phyloP scores from a whole-genome alignment of 1,140 invertebrate species.

The Triops longicaudatus region DNA sequence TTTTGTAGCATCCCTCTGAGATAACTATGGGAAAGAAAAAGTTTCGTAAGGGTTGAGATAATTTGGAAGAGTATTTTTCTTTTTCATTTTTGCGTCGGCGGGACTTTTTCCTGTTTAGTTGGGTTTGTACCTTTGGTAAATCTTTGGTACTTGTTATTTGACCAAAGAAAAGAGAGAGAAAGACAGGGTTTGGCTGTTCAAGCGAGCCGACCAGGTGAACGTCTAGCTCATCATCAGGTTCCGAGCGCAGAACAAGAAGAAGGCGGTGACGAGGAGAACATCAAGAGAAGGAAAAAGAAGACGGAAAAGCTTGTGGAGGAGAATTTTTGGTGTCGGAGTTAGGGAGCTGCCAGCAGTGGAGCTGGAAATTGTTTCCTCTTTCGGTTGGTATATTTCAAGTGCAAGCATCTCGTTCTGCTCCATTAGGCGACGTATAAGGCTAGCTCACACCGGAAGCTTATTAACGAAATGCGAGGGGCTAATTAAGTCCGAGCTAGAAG shows the following conservation, averaged over 20 bases:
- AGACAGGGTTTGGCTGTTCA: background rate
- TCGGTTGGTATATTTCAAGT: background rate
- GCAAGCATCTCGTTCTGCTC: background rate
- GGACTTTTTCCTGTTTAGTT: background rate
- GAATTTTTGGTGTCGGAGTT: background rate
- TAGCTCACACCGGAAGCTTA: constrained; percentile 1
- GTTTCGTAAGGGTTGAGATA: background rate
- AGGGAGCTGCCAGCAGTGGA: background rate
- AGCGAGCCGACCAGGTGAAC: background rate
- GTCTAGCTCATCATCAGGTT: constrained; percentile 13
- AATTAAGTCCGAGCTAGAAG: background rate
- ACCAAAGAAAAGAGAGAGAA: background rate
- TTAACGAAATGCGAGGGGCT: background rate
- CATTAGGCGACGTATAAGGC: background rate
- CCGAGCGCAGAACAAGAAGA: background rate
- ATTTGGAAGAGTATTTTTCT: background rate
- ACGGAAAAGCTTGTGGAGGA: too few species aligned
- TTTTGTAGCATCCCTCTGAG: background rate
- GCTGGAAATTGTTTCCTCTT: background rate
- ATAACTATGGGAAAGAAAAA: background rate
- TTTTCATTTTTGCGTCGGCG: background rate
- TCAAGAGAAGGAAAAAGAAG: background rate
- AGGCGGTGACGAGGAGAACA: constrained; percentile 5
- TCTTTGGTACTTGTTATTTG: background rate
- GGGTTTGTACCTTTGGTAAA: background rate